Evolutionary conservation across 2,113 vertebrate species (phyloP), one percentile per base, ranked within the genome.

Genomic region (Pao palembangensis): DNA sequence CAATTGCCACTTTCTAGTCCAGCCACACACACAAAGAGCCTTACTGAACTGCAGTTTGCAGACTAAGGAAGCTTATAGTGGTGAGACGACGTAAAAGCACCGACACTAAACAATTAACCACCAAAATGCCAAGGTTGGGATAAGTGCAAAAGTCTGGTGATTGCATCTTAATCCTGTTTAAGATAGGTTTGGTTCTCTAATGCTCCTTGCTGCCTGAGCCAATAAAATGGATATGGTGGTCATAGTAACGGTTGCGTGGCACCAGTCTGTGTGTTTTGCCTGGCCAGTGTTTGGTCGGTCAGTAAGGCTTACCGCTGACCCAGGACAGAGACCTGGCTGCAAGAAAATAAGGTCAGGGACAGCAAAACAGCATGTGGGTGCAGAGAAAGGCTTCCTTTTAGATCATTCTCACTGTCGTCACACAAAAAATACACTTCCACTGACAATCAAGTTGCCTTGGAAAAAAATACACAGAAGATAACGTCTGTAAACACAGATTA

Each of bases 291-390:
- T 50, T 61, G 80, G 78, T 81, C 83, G 73, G 54, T 78, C 65
- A 31, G 73, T 71, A 55, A 28, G 62, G 80, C 77, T 88, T 75
- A 81, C 60, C 15, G 2, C 59, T 51, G 69, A 85, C 70, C 55
- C 61, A 13, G 34, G 28, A 31, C 59, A 64, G 61, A 46, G 8
- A 52, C 61, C 60, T 6, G 1, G 57, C 76, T 69, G 67, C 55
- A 58, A 25, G 43, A 72, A 56, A 84, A 76, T 50, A 79, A 82
- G 67, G 75, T 82, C 79, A 81, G 20, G 15, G 15, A 14, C 23
- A 42, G 21, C 23, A 50, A 46, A 71, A 55, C 3, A 16, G 15
- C 8, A 49, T 38, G 34, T 38, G 34, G 34, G 34, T 11, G 34
- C 34, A 38, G 34, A 38, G 34, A 38, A 38, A 38, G 34, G 34